Conservation (phyloP, 2,888 invertebrate species). For the Tinea semifulvella region DNA sequence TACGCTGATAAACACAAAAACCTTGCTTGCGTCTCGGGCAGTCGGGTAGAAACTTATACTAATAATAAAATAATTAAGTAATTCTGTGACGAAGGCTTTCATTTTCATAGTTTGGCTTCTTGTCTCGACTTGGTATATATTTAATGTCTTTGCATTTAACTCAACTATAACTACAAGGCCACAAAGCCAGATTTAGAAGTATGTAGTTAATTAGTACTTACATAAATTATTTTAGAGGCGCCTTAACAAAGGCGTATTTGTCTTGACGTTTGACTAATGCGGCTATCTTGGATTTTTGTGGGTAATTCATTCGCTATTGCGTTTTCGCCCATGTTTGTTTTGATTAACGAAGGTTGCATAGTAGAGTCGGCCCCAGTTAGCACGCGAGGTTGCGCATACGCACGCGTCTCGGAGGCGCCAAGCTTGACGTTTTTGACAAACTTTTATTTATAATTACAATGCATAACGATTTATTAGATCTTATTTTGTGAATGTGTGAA, state of each 20-base stretch:
- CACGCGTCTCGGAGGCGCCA: conserved; percentile 65
- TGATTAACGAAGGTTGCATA: conserved; percentile 61
- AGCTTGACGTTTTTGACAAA: conserved; percentile 46
- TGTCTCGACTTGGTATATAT: too few species aligned
- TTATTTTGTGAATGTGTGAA: conserved; percentile 18
- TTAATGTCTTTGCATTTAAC: too few species aligned
- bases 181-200: too few species aligned
- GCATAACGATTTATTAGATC: background rate
- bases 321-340: conserved; percentile 47
- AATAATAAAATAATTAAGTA: too few species aligned
- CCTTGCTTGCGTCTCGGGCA: too few species aligned
- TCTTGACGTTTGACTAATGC: conserved; percentile 1
- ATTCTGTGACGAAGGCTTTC: too few species aligned
- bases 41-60: too few species aligned
- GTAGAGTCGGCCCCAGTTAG: conserved; percentile 62
- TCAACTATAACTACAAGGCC: too few species aligned
- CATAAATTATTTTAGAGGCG: background rate
- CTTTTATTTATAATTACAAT: conserved; percentile 18
- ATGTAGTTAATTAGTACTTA: too few species aligned
- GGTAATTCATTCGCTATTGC: conserved; percentile 1
- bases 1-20: too few species aligned
- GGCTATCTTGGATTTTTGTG: background rate
- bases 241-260: conserved; percentile 6
- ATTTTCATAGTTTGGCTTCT: too few species aligned
- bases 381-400: conserved; percentile 59